Evolutionary conservation across 2,797 vertebrate genomes (phyloP), one percentile per base, ranked within the genome.

Genomic region (Dromococcyx pavoninus): DNA sequence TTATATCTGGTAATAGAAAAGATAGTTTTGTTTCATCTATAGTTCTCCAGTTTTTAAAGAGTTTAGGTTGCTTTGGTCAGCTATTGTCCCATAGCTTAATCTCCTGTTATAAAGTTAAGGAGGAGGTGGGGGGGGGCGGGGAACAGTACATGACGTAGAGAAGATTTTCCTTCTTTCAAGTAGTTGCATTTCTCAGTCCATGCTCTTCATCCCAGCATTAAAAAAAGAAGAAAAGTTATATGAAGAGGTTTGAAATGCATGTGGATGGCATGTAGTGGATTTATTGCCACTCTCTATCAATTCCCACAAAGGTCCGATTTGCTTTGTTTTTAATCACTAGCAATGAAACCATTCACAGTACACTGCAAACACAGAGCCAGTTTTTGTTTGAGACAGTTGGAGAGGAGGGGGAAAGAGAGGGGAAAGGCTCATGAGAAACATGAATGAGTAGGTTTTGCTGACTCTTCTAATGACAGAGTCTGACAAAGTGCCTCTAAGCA

Each of bases 381-480:
- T 66, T 93, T 96, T 95, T 93, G 90, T 95, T 85, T 93, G 86
- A 88, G 66, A 22, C 69, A 64, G 89, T 67, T 91, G 78, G 64
- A 87, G 69, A 83, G 86, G 62, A 84, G 48, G 58, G 88, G 69
- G 80, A 65, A 72, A 86, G 61, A 88, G 74, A 86, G 70, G 65
- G 86, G 41, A 77, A 85, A 84, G 32, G 91, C 75, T 83, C 85
- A 60, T 67, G 94, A 96, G 92, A 92, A 97, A 93, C 91, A 88
- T 93, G 94, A 97, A 90, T 93, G 93, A 95, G 79, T 84, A 74
- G 75, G 57, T 85, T 97, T 96, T 96, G 95, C 94, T 96, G 96
- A 96, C 91, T 89, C 72, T 86, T 87, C 86, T 76, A 93, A 92
- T 87, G 83, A 67, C 23, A 78, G 28, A 17, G 57, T 35, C 88